Conservation (phyloP, 2,113 vertebrate genomes). For the Nannobrachium achirus region DNA sequence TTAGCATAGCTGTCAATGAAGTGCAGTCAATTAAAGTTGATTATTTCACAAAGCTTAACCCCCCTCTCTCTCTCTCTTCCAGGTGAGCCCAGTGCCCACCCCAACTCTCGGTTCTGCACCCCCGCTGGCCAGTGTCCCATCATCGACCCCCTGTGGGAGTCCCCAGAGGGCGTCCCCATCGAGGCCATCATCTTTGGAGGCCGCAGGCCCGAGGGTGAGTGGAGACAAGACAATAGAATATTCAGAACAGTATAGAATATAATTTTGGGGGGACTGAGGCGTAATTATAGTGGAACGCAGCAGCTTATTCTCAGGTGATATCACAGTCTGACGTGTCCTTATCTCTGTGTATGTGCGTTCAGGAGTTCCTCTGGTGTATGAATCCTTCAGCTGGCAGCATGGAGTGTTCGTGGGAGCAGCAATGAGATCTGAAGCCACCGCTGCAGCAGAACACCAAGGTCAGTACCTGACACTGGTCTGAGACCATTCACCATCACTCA, state of each 20-base stretch:
- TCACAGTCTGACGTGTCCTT: too few species aligned
- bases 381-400: slow-evolving; percentile 94
- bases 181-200: slow-evolving; percentile 96
- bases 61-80: background rate
- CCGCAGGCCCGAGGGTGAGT: slow-evolving; percentile 88
- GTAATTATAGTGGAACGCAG: too few species aligned
- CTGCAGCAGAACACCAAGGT: slow-evolving; percentile 97
- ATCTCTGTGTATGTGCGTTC: too few species aligned
- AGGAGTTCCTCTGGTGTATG: slow-evolving; percentile 96
- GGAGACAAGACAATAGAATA: background rate
- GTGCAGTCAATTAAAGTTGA: too few species aligned
- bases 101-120: slow-evolving; percentile 96
- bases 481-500: too few species aligned
- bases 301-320: too few species aligned
- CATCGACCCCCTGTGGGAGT: slow-evolving; percentile 93
- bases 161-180: slow-evolving; percentile 90
- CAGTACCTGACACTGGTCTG: slow-evolving; percentile 25
- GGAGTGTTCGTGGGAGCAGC: slow-evolving; percentile 94
- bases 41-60: too few species aligned
- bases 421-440: slow-evolving; percentile 97
- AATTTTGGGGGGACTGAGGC: too few species aligned
- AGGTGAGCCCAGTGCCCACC: slow-evolving; percentile 93
- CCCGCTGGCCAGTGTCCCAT: slow-evolving; percentile 95
- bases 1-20: too few species aligned
- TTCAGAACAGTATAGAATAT: too few species aligned